Base-by-base conservation (phyloP, 2,888 invertebrate genomes). In the Temnothorax rugatulus region DNA sequence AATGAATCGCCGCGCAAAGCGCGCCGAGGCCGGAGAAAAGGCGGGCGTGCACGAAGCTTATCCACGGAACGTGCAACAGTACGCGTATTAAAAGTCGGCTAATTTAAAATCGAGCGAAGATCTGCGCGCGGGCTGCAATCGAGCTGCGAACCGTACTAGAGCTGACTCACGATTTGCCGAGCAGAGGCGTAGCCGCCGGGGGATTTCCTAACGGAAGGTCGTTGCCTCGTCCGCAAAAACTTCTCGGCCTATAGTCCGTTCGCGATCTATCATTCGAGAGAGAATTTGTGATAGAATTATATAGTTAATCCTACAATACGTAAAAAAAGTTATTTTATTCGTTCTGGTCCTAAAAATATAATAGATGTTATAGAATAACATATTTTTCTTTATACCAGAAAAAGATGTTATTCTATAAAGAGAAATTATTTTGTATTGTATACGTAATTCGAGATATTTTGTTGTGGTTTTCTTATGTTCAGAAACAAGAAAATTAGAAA, bases 101-200 rank as follows among this genome's bases (percentile, higher is more conserved):
- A 93, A 93, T 93, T 93, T 93, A 91, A 92, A 92, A 93, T 92
- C 93, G 92, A 92, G 92, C 91, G 90, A 91, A 90, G 92, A 93
- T 93, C 89, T 90, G 88, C 84, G 86, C 84, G 77, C 88, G 81
- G 90, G 84, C 87, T 79, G 87, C 87, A 86, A 89, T 91, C 91
- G 86, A 86, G 88, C 87, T 83, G 74, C 79, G 71, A 77, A 75
- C 82, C 75, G 75, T 76, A 71, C 77, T 85, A 85, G 87, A 88
- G 92, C 92, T 92, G 91, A 92, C 91, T 93, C 93, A 93, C 92
- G 92, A 92, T 93, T 89, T 85, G 66, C 75, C 69, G 84, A 69
- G 71, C 74, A 69, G 64, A 44, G 83, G 81, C 90, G 83, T 83
- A 88, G 83, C 83, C 61, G 34, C 38, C 50, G 75, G 71, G 77